phyloP scores from a whole-genome alignment of 2,888 invertebrate genomes.

The Pristionchus fissidentatus region DNA sequence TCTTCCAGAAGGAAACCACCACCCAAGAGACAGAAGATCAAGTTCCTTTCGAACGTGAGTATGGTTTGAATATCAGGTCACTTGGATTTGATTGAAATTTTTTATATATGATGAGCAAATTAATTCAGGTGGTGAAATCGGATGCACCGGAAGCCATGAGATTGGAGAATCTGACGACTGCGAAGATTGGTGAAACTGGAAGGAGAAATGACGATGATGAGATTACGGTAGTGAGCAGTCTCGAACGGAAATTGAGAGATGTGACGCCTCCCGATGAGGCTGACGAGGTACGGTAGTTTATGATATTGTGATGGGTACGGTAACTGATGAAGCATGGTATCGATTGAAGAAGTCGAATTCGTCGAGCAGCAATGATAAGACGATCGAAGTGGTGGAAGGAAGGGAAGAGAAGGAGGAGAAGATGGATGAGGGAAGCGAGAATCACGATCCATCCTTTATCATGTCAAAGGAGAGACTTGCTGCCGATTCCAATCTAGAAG shows the following conservation, averaged over 20 bases:
- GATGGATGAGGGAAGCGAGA: neutral
- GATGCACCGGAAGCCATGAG: neutral
- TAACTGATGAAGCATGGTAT: neutral
- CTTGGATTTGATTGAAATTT: too few relatives aligned
- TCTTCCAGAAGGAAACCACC: constrained; percentile 2
- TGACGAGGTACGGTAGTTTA: neutral
- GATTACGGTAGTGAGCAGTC: neutral
- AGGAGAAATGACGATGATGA: neutral
- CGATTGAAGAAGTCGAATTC: neutral
- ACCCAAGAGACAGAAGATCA: neutral
- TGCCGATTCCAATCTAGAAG: constrained; percentile 31
- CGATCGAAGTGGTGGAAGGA: neutral
- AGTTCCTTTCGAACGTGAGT: neutral
- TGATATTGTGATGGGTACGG: neutral
- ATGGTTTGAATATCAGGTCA: neutral
- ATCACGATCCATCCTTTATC: constrained; percentile 19
- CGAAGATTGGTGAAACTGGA: neutral
- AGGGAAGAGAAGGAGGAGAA: neutral
- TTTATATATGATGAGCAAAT: too few relatives aligned
- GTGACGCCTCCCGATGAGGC: constrained; percentile 24
- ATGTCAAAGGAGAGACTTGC: constrained; percentile 29
- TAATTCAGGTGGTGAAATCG: constrained; percentile 23
- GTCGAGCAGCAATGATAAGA: neutral
- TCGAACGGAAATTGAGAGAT: constrained; percentile 15
- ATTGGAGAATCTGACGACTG: neutral